A percentile compares a stretch with the other conserved stretches of the same genome.
Conservation (phyloP, 2,888 invertebrate species). For the Apamea anceps region DNA sequence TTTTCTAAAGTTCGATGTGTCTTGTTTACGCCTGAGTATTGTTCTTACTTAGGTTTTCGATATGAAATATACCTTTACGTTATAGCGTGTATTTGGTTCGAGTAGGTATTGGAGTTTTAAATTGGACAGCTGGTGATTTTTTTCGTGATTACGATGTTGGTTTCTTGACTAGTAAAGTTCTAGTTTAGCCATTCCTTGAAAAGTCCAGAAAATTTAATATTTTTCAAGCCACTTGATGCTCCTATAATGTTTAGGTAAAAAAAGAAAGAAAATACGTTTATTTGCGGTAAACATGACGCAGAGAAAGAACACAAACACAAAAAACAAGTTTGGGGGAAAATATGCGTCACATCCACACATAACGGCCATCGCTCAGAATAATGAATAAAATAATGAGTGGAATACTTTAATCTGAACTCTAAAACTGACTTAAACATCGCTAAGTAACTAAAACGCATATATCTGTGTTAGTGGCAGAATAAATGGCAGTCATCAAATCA, state of each 20-base stretch:
- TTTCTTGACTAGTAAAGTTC: background rate
- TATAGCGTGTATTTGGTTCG: background rate
- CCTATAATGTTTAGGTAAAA: background rate
- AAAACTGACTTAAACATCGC: background rate
- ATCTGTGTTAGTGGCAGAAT: background rate
- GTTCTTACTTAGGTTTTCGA: background rate
- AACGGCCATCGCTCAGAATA: no score
- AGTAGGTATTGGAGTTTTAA: background rate
- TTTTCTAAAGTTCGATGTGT: background rate
- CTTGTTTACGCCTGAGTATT: background rate
- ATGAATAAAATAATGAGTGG: no score
- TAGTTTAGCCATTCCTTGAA: no score
- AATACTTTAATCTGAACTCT: background rate
- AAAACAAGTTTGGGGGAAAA: no score
- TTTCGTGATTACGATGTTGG: background rate
- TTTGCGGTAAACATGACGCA: no score
- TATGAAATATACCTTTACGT: background rate
- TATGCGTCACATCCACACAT: no score
- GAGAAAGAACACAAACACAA: no score
- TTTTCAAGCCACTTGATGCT: background rate
- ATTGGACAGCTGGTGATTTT: background rate
- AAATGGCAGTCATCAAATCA: background rate
- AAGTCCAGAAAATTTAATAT: no score
- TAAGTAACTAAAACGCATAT: background rate
- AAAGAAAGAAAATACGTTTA: no score